Percentiles rank a stretch among this genome's conserved stretches.
phyloP scores from a whole-genome alignment of 2,888 invertebrate genomes.

The Microchrysa polita region DNA sequence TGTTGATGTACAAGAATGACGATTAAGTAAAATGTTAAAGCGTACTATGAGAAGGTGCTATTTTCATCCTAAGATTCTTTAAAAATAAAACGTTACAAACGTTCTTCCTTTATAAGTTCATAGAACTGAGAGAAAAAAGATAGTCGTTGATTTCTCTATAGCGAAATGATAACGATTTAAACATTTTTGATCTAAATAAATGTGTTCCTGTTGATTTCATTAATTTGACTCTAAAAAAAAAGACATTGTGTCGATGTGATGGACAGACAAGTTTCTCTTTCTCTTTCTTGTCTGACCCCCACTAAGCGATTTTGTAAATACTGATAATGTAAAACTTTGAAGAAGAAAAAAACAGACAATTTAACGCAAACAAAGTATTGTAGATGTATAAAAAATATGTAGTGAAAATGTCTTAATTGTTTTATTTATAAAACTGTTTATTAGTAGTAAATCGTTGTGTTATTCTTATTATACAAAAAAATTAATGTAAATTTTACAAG shows the following conservation, averaged over 20 bases:
- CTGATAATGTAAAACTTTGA: background rate
- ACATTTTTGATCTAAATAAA: conserved; percentile 1
- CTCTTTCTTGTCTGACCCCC: too few relatives aligned
- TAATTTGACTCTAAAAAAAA: too few relatives aligned
- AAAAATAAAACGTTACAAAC: background rate
- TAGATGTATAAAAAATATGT: conserved; percentile 26
- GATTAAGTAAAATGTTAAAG: conserved; percentile 22
- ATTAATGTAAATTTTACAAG: too few relatives aligned
- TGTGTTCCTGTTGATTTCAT: conserved; percentile 21
- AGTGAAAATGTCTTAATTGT: conserved; percentile 12
- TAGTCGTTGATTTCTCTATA: background rate
- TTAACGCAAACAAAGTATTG: conserved; percentile 18
- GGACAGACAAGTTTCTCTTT: too few relatives aligned
- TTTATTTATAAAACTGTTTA: conserved; percentile 35
- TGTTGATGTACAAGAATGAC: background rate
- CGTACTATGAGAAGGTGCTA: conserved; percentile 48
- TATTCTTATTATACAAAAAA: conserved; percentile 18
- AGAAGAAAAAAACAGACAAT: background rate
- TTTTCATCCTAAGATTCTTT: conserved; percentile 38
- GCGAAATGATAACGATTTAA: background rate
- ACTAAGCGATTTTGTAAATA: conserved; percentile 16
- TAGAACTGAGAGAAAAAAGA: background rate
- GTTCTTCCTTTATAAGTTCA: background rate
- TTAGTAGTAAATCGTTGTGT: conserved; percentile 28
- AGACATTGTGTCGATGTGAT: too few relatives aligned